A percentile compares a stretch with the other conserved stretches of the same genome.
Evolutionary conservation across 2,113 vertebrate species (phyloP).

Genomic region (Pimephales promelas): DNA sequence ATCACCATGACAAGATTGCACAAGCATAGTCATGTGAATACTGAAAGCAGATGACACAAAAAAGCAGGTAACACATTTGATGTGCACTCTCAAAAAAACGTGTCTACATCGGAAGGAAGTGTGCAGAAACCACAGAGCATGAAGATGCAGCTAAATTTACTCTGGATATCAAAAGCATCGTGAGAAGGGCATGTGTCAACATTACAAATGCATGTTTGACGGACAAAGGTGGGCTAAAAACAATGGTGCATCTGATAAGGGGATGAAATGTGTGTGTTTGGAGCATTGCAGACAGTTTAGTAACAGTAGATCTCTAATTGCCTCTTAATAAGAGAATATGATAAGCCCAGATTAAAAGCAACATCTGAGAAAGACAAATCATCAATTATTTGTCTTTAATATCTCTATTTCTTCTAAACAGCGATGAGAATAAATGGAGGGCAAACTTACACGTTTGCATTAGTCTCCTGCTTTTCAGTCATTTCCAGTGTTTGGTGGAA

Average conservation of each 20-base stretch:
- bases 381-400: neutral
- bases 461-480: neutral
- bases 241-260: neutral
- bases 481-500: neutral
- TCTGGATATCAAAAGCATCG: constrained; percentile 29
- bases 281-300: neutral
- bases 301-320: neutral
- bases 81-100: constrained; percentile 48
- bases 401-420: neutral
- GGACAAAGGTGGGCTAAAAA: neutral
- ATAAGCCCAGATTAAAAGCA: neutral
- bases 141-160: constrained; percentile 65
- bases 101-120: constrained; percentile 67
- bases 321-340: neutral
- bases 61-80: constrained; percentile 34
- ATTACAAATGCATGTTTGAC: neutral
- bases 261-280: neutral
- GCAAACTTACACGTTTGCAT: neutral
- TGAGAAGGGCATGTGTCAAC: constrained; percentile 15
- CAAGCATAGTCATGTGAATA: constrained; percentile 1
- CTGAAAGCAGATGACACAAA: constrained; percentile 17
- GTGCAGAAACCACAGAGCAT: constrained; percentile 75
- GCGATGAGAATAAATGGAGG: neutral
- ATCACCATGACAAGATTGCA: neutral
- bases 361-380: neutral